Evolutionary conservation across 2,113 vertebrate species (phyloP).

Genomic region (Cariama cristata): DNA sequence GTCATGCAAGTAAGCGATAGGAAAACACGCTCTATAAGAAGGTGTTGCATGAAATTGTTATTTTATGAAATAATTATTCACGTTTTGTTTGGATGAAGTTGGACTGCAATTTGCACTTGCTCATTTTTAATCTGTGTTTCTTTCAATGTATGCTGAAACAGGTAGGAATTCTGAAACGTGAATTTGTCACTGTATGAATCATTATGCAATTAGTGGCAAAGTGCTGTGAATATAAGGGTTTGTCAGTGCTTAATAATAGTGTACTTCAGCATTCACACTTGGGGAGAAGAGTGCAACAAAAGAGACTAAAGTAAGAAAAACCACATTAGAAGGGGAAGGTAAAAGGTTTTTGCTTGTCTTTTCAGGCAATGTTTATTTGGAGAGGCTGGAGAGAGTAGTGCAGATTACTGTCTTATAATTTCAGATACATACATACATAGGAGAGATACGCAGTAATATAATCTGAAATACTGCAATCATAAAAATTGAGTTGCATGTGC

Average conservation of each 20-base stretch:
- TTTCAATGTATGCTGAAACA: not conserved
- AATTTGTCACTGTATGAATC: not conserved
- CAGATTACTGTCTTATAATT: not conserved
- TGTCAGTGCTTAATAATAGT: not conserved
- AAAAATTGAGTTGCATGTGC: not conserved
- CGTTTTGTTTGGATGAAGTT: not conserved
- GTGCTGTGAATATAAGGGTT: not conserved
- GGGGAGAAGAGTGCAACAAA: not conserved
- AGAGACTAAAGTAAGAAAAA: not conserved
- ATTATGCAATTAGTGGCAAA: not conserved
- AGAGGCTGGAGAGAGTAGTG: not conserved
- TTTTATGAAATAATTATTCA: not conserved
- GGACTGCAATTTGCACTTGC: not conserved
- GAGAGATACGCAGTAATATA: not conserved
- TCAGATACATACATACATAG: not conserved
- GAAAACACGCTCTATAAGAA: not conserved
- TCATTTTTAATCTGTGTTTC: not conserved
- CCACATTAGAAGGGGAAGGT: not conserved
- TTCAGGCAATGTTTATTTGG: not conserved
- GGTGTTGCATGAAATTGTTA: not conserved
- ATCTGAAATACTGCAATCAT: not conserved
- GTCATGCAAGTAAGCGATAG: not conserved
- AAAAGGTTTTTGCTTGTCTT: not conserved
- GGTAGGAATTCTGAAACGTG: not conserved
- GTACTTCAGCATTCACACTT: not conserved